These are phyloP conservation scores for Geotria australis DNA, from an alignment of 2,797 vertebrate species.

Conservation along the genomic window DNA sequence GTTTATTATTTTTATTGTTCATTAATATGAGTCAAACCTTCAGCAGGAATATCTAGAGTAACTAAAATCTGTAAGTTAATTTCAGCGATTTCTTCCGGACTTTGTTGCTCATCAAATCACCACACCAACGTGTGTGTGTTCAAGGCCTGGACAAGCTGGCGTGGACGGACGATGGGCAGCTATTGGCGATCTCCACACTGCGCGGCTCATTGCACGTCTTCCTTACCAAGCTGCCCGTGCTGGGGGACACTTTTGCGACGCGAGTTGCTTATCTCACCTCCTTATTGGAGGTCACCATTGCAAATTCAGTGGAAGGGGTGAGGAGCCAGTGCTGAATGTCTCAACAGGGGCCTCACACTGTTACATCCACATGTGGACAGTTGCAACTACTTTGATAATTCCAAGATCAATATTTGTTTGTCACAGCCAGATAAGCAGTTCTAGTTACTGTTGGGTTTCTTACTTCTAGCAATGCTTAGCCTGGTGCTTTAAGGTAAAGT, in stretches of 20 bases:
- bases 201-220: conserved; percentile 57
- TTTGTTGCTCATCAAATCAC: too few species aligned
- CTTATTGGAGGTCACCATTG: conserved; percentile 64
- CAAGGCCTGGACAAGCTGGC: conserved; percentile 53
- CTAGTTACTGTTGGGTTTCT: conserved; percentile 5
- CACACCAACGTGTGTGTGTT: conserved; percentile 2
- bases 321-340: conserved; percentile 1
- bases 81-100: too few species aligned
- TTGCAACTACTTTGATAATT: neutral
- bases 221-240: conserved; percentile 65
- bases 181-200: conserved; percentile 55
- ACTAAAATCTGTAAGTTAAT: too few species aligned
- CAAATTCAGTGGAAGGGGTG: conserved; percentile 59
- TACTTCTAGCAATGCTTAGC: neutral
- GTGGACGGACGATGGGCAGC: conserved; percentile 87
- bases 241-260: conserved; percentile 49
- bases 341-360: too few species aligned
- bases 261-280: conserved; percentile 69
- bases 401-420: neutral
- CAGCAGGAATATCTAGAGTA: too few species aligned
- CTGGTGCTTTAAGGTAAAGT: too few species aligned
- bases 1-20: too few species aligned
- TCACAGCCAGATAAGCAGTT: neutral
- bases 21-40: too few species aligned
- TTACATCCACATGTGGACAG: too few species aligned